Conservation (phyloP, 2,888 invertebrate genomes). For the Spilarctia lutea region DNA sequence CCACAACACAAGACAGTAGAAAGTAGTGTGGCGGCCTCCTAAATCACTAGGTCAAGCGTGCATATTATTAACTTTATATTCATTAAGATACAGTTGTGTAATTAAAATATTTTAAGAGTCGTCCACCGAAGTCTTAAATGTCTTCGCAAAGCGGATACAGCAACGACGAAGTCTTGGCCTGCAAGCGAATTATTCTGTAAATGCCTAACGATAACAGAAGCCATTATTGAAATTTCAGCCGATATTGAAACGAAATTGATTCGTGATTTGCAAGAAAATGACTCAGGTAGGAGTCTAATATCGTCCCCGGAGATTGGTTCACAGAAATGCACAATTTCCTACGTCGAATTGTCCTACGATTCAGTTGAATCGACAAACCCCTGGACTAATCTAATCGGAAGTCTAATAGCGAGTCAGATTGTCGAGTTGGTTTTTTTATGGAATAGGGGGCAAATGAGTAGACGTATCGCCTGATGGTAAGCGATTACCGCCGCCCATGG, state of each 20-base stretch:
- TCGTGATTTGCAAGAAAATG: slow-evolving; percentile 6
- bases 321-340: slow-evolving; percentile 43
- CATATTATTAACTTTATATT: neutral
- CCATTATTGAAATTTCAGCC: slow-evolving; percentile 4
- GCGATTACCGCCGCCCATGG: too few species aligned
- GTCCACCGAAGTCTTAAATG: neutral
- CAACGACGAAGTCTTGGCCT: neutral
- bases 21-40: too few species aligned
- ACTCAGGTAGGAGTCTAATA: slow-evolving; percentile 21
- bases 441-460: too few species aligned
- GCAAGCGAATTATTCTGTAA: neutral
- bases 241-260: slow-evolving; percentile 5
- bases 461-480: too few species aligned
- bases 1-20: too few species aligned
- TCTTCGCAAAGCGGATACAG: neutral
- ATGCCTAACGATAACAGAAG: neutral
- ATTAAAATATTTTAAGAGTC: neutral
- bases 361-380: slow-evolving; percentile 25
- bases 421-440: neutral
- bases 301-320: slow-evolving; percentile 22
- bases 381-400: neutral
- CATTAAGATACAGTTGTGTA: neutral
- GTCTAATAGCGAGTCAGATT: neutral
- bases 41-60: too few species aligned
- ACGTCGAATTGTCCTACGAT: slow-evolving; percentile 27